Evolutionary conservation across 2,888 invertebrate species (phyloP).

Genomic region (Mesochorus sp.): DNA sequence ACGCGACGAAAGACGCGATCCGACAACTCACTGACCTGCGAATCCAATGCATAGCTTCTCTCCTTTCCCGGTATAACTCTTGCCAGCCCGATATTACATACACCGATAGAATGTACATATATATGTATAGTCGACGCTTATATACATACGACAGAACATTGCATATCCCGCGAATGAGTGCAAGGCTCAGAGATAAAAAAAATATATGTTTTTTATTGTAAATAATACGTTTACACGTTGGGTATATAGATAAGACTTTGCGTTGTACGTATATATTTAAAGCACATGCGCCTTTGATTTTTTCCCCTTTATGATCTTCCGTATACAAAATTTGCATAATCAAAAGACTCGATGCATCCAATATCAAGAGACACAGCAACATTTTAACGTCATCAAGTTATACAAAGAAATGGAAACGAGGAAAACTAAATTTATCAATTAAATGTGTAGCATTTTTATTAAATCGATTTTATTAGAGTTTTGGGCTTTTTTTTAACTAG

Average conservation of each 20-base stretch:
- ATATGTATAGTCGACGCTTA: background rate
- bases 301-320: slow-evolving; percentile 25
- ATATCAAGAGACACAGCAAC: too few relatives aligned
- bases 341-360: too few relatives aligned
- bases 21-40: slow-evolving; percentile 82
- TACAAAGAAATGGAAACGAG: too few relatives aligned
- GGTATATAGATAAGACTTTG: background rate
- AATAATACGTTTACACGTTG: slow-evolving; percentile 33
- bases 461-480: too few relatives aligned
- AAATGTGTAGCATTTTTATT: too few relatives aligned
- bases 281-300: background rate
- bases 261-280: background rate
- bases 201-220: slow-evolving; percentile 25
- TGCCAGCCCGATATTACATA: background rate
- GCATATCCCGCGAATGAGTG: slow-evolving; percentile 7
- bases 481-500: too few relatives aligned
- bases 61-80: slow-evolving; percentile 42
- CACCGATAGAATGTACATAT: background rate
- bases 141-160: background rate
- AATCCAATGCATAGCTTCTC: slow-evolving; percentile 80
- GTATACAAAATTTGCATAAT: too few relatives aligned
- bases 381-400: too few relatives aligned
- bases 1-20: slow-evolving; percentile 75
- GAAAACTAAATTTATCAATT: too few relatives aligned
- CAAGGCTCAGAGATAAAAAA: slow-evolving; percentile 7